Evolutionary conservation across 2,797 vertebrate species (phyloP).

Genomic region (Bucorvus abyssinicus): DNA sequence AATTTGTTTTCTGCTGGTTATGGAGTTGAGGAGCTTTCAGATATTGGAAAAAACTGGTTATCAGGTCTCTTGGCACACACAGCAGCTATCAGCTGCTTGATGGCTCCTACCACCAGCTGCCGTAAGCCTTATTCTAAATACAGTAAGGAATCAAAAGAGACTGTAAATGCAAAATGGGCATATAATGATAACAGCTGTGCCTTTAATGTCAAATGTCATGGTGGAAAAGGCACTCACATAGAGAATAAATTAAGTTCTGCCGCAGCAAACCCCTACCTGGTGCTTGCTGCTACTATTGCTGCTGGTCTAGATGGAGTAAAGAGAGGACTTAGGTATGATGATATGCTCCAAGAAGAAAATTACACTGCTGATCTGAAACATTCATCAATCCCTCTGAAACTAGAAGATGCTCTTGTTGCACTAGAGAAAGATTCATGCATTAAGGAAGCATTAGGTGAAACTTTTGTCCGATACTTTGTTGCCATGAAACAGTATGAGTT

Average conservation of each 20-base stretch:
- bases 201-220: constrained; percentile 89
- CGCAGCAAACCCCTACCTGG: constrained; percentile 91
- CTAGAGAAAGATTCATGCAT: constrained; percentile 84
- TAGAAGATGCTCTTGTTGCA: constrained; percentile 86
- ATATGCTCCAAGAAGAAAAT: constrained; percentile 64
- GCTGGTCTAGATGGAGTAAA: constrained; percentile 90
- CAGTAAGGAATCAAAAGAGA: constrained; percentile 80
- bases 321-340: constrained; percentile 72
- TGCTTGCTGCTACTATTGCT: constrained; percentile 88
- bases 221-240: constrained; percentile 82
- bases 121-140: constrained; percentile 82
- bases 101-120: constrained; percentile 86
- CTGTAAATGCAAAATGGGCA: constrained; percentile 82
- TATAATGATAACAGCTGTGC: constrained; percentile 89
- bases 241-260: constrained; percentile 92
- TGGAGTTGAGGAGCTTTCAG: constrained; percentile 77
- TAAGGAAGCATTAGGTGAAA: constrained; percentile 83
- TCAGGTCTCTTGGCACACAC: constrained; percentile 87
- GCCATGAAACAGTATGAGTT: constrained; percentile 93
- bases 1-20: constrained; percentile 82
- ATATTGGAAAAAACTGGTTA: constrained; percentile 87
- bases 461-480: constrained; percentile 90
- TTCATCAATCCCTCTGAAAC: constrained; percentile 82
- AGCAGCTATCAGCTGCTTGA: constrained; percentile 89
- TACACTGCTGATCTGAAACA: constrained; percentile 63